phyloP scores from a whole-genome alignment of 2,113 vertebrate species.

The Thalassoma bifasciatum region DNA sequence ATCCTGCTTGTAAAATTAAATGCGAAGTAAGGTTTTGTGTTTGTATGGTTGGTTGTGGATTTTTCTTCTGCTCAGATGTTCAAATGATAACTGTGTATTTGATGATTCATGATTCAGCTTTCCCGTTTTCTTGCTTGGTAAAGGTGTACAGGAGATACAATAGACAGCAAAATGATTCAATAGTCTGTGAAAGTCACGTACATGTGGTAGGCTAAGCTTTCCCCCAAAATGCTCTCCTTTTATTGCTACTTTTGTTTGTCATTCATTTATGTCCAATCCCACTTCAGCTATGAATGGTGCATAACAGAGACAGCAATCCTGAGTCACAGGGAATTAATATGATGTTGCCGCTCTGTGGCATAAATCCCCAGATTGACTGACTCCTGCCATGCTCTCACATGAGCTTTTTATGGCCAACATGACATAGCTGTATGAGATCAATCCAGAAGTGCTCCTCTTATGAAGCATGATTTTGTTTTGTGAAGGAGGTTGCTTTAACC shows the following conservation, averaged over 20 bases:
- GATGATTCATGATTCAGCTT: not conserved
- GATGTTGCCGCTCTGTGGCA: conserved; percentile 67
- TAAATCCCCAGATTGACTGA: conserved; percentile 72
- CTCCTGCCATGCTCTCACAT: conserved; percentile 65
- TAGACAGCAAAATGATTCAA: conserved; percentile 15
- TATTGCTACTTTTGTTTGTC: conserved; percentile 46
- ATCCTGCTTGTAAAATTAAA: not conserved
- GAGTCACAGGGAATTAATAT: conserved; percentile 75
- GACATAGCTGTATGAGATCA: conserved; percentile 45
- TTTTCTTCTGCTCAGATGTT: not conserved
- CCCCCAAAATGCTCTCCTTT: not conserved
- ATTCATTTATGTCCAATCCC: conserved; percentile 47
- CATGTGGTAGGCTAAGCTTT: conserved; percentile 27
- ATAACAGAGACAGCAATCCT: conserved; percentile 58
- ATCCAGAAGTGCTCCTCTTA: conserved; percentile 13
- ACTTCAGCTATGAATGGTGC: conserved; percentile 58
- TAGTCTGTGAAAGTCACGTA: conserved; percentile 32
- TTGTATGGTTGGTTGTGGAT: no score
- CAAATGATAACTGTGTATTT: not conserved
- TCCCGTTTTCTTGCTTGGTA: not conserved
- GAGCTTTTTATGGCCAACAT: conserved; percentile 60
- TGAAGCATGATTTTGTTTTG: conserved; percentile 10
- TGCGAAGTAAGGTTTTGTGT: no score
- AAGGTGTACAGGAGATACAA: conserved; percentile 28
- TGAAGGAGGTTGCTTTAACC: conserved; percentile 1